phyloP scores from a whole-genome alignment of 1,140 invertebrate species.

The Hormaphis cornu region DNA sequence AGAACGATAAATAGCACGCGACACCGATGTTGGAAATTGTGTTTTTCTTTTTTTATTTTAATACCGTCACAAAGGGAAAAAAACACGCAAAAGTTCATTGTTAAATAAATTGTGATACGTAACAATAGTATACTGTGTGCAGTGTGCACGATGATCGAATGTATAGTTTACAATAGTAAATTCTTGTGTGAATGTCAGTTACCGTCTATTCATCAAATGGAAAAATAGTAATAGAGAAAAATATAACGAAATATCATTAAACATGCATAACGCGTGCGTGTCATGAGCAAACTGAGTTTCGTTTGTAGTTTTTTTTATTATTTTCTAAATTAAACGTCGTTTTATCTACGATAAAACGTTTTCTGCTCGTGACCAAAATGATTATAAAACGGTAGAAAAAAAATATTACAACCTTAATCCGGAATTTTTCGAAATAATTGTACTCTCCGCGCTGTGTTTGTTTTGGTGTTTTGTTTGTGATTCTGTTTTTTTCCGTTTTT shows the following conservation, averaged over 20 bases:
- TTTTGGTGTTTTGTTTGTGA: neutral
- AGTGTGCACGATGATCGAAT: no score
- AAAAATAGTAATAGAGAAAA: neutral
- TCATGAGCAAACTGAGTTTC: slow-evolving; percentile 8
- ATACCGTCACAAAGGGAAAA: no score
- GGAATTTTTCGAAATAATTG: neutral
- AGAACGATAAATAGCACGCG: no score
- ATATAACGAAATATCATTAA: neutral
- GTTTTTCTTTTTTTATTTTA: no score
- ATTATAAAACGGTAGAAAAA: neutral
- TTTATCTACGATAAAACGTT: slow-evolving; percentile 3
- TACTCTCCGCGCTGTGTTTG: neutral
- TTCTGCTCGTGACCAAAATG: slow-evolving; percentile 14
- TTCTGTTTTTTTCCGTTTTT: neutral
- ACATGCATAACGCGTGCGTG: neutral
- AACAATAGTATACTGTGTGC: no score
- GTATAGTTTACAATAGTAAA: no score
- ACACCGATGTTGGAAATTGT: no score
- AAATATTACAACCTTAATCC: slow-evolving; percentile 19
- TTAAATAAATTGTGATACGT: no score
- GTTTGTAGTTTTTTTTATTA: no score
- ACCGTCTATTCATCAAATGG: neutral
- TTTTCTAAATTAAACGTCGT: slow-evolving; percentile 17
- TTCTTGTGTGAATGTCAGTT: neutral
- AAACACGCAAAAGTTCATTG: no score